These are phyloP conservation scores for Synergus itoensis DNA, from an alignment of 2,888 invertebrate genomes.

Conservation along the genomic window DNA sequence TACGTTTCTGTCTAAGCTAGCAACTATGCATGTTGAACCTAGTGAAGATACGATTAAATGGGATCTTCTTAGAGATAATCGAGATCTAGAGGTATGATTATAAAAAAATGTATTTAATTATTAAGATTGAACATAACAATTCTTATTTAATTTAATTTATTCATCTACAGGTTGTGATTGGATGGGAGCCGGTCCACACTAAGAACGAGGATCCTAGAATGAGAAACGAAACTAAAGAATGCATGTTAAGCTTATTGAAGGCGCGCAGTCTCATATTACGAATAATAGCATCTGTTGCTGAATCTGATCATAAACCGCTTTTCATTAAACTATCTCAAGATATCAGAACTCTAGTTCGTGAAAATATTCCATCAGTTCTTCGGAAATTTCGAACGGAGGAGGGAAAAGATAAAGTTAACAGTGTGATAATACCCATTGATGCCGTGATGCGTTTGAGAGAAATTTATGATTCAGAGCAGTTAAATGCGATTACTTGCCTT, in stretches of 20 bases:
- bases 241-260: constrained; percentile 70
- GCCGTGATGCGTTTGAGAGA: constrained; percentile 73
- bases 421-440: constrained; percentile 73
- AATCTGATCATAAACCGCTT: constrained; percentile 63
- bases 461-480: constrained; percentile 71
- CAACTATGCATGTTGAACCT: constrained; percentile 71
- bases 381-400: constrained; percentile 63
- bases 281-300: constrained; percentile 69
- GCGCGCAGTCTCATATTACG: constrained; percentile 71
- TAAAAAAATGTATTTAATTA: neutral
- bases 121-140: neutral
- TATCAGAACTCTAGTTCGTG: constrained; percentile 64
- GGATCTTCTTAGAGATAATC: constrained; percentile 72
- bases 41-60: constrained; percentile 70
- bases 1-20: constrained; percentile 64
- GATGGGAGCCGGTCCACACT: constrained; percentile 71
- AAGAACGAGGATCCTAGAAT: constrained; percentile 65
- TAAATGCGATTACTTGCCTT: constrained; percentile 68
- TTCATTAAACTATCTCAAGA: constrained; percentile 65
- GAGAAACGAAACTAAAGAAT: constrained; percentile 70
- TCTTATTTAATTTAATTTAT: too few species aligned
- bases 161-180: constrained; percentile 68
- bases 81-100: constrained; percentile 71
- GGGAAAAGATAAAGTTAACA: constrained; percentile 65
- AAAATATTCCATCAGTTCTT: constrained; percentile 65